Evolutionary conservation across 2,797 vertebrate species (phyloP).

Genomic region (Peromyscus attwateri): DNA sequence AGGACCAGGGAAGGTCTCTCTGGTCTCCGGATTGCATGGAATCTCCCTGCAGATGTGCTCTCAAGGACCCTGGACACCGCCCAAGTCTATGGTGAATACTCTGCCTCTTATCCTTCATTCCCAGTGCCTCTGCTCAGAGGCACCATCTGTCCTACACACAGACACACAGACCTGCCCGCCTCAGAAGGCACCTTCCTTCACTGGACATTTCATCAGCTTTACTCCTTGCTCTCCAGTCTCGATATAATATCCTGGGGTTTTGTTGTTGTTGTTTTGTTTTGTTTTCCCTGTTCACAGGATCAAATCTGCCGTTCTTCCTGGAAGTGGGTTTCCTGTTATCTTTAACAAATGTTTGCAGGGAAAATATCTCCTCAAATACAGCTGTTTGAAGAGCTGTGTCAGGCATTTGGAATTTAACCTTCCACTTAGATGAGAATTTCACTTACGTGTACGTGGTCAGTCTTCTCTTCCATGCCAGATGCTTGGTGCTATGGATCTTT

Average conservation of each 20-base stretch:
- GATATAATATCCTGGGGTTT: conserved; percentile 62
- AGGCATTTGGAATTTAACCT: conserved; percentile 24
- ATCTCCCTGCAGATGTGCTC: too few species aligned
- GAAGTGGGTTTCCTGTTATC: conserved; percentile 74
- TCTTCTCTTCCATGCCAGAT: background rate
- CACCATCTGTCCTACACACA: too few species aligned
- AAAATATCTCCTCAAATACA: conserved; percentile 23
- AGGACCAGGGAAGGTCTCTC: too few species aligned
- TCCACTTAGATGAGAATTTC: background rate
- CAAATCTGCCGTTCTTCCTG: conserved; percentile 39
- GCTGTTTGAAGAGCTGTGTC: background rate
- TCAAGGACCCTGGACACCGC: too few species aligned
- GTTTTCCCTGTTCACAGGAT: conserved; percentile 13
- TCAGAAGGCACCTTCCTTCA: background rate
- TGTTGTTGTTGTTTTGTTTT: background rate
- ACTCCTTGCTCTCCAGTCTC: background rate
- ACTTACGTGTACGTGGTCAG: background rate
- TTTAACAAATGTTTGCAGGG: conserved; percentile 42
- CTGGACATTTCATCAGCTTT: background rate
- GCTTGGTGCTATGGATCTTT: background rate
- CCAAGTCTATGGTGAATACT: too few species aligned
- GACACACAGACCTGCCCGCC: background rate
- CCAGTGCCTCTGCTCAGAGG: too few species aligned
- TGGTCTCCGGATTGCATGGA: too few species aligned
- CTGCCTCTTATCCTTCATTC: too few species aligned